Evolutionary conservation across 2,888 invertebrate species (phyloP).

Genomic region (Abrostola tripartita): DNA sequence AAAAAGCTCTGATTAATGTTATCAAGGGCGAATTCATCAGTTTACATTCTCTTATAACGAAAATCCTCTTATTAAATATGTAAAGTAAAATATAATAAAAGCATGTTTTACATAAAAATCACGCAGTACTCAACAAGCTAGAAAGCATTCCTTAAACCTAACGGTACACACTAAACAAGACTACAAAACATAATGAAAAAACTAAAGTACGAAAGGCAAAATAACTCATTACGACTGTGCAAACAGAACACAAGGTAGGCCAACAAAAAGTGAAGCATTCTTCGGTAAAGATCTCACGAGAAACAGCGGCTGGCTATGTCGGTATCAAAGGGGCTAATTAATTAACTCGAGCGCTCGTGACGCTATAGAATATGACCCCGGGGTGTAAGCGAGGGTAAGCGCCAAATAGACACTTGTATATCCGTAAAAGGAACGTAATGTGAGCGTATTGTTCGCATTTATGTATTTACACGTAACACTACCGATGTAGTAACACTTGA

Average conservation of each 20-base stretch:
- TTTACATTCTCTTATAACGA: conserved; percentile 10
- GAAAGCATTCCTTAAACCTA: neutral
- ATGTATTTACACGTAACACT: conserved; percentile 39
- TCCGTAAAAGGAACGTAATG: conserved; percentile 47
- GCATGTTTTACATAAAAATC: neutral
- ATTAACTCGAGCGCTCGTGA: conserved; percentile 74
- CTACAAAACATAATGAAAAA: conserved; percentile 17
- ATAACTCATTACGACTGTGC: conserved; percentile 40
- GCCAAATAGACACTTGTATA: conserved; percentile 56
- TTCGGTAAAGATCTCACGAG: conserved; percentile 58
- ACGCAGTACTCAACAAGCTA: neutral
- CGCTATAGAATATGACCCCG: conserved; percentile 65
- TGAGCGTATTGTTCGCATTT: conserved; percentile 41
- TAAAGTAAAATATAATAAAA: neutral
- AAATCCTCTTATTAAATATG: neutral
- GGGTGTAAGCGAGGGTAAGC: conserved; percentile 58
- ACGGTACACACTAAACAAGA: conserved; percentile 9
- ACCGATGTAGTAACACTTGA: neutral
- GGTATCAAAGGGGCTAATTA: conserved; percentile 77
- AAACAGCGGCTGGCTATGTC: conserved; percentile 52
- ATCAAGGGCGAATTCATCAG: conserved; percentile 10
- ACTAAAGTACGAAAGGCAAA: conserved; percentile 14
- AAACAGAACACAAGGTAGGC: conserved; percentile 56
- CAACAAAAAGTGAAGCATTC: conserved; percentile 63
- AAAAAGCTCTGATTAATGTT: conserved; percentile 38